Conservation (phyloP, 2,888 invertebrate genomes). For the Ganaspis brasiliensis region DNA sequence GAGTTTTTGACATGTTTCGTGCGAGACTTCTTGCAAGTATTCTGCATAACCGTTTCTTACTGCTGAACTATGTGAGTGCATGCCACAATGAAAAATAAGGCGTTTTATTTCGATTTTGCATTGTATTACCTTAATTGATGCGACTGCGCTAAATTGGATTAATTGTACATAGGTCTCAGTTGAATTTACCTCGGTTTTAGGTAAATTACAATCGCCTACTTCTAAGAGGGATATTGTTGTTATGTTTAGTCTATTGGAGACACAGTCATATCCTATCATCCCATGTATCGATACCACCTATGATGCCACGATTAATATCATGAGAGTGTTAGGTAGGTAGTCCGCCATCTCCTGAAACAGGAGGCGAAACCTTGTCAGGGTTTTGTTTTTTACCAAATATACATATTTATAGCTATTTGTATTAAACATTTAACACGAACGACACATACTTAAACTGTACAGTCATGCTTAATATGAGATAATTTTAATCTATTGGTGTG, state of each 20-base stretch:
- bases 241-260: background rate
- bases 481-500: background rate
- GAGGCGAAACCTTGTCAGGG: no score
- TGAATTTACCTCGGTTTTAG: background rate
- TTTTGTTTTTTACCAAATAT: no score
- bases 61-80: conserved; percentile 51
- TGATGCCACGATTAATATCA: no score
- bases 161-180: background rate
- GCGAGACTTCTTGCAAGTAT: conserved; percentile 44
- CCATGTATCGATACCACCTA: no score
- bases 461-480: background rate
- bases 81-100: conserved; percentile 46
- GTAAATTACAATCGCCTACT: background rate
- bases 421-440: no score
- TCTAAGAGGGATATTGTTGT: background rate
- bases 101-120: background rate
- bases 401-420: no score
- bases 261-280: no score
- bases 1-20: background rate
- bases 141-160: background rate
- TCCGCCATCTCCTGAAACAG: no score
- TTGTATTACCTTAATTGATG: background rate
- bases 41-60: conserved; percentile 47
- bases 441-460: no score
- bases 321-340: no score